These are phyloP conservation scores for Dryadula phaetusa DNA, from an alignment of 2,888 invertebrate species.

Conservation along the genomic window DNA sequence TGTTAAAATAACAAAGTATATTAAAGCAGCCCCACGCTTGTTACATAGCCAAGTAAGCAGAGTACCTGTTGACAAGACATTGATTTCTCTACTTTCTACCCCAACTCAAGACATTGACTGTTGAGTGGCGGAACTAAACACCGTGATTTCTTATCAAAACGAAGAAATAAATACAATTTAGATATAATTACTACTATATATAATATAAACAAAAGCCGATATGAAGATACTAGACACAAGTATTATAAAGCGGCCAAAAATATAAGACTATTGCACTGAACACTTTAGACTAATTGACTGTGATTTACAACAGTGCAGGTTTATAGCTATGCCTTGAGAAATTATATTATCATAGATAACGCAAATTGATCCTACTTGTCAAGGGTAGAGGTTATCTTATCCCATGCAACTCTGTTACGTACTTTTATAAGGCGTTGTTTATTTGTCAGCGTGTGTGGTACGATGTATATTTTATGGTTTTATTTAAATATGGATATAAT, in stretches of 20 bases:
- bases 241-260: constrained; percentile 58
- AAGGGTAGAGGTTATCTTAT: background rate
- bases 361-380: constrained; percentile 47
- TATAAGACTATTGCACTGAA: constrained; percentile 53
- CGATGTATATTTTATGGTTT: constrained; percentile 42
- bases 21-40: too few relatives aligned
- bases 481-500: constrained; percentile 23
- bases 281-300: constrained; percentile 66
- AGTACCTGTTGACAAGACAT: too few relatives aligned
- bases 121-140: too few relatives aligned
- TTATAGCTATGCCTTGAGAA: constrained; percentile 55
- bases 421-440: constrained; percentile 46
- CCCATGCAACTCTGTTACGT: background rate
- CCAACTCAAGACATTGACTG: too few relatives aligned
- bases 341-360: constrained; percentile 36
- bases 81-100: too few relatives aligned
- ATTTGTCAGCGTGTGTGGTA: constrained; percentile 57
- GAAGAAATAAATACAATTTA: too few relatives aligned
- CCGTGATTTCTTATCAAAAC: too few relatives aligned
- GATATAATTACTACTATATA: background rate
- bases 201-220: background rate
- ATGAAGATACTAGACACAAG: constrained; percentile 32
- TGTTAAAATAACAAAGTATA: too few relatives aligned
- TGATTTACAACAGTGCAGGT: constrained; percentile 71
- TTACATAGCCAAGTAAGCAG: too few relatives aligned